Percentiles rank a stretch among this genome's conserved stretches.
Conservation (phyloP, 2,113 vertebrate species). For the Heloderma charlesbogerti region DNA sequence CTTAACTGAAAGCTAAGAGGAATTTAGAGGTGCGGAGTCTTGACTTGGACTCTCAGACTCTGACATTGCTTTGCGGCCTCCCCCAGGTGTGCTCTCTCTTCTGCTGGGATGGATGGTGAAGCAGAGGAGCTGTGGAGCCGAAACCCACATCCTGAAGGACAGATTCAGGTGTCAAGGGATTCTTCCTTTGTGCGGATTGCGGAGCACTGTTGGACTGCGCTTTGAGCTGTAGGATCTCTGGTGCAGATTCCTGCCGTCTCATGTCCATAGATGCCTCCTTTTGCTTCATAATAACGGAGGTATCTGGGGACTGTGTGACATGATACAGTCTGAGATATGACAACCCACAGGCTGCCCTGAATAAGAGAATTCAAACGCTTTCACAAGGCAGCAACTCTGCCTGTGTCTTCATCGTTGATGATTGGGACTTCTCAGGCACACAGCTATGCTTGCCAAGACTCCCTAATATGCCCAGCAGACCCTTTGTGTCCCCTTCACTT, state of each 20-base stretch:
- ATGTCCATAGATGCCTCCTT: not conserved
- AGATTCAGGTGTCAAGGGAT: not conserved
- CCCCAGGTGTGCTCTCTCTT: not conserved
- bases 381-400: not conserved
- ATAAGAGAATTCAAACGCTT: not conserved
- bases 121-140: not conserved
- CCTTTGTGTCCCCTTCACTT: no score
- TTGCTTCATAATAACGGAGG: not conserved
- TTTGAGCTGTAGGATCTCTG: not conserved
- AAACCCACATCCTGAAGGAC: not conserved
- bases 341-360: not conserved
- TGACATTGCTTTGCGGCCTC: not conserved
- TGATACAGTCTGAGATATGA: not conserved
- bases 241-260: not conserved
- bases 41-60: not conserved
- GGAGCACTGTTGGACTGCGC: not conserved
- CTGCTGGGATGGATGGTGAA: not conserved
- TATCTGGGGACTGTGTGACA: not conserved
- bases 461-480: no score
- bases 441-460: no score
- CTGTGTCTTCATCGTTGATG: not conserved
- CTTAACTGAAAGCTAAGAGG: not conserved
- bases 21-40: not conserved
- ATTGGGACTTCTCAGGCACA: not conserved
- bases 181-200: not conserved